Percentiles rank a stretch among this genome's conserved stretches.
Evolutionary conservation across 2,888 invertebrate genomes (phyloP).

Genomic region (Tetramorium bicarinatum): DNA sequence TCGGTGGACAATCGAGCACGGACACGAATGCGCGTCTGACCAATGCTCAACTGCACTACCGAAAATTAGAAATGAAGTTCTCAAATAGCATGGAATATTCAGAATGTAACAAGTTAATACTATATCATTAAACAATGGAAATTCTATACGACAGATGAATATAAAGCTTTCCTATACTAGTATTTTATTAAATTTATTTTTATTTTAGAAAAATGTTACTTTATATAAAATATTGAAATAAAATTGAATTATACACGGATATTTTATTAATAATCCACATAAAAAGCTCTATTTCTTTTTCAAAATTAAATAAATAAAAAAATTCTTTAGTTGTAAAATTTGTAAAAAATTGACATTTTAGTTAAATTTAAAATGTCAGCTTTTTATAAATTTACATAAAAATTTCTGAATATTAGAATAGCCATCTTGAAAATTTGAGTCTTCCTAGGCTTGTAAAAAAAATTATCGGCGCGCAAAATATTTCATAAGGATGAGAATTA

Average conservation of each 20-base stretch:
- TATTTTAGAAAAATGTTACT: constrained; percentile 6
- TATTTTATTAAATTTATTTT: background rate
- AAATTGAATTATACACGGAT: background rate
- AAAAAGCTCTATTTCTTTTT: background rate
- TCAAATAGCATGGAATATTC: background rate
- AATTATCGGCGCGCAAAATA: constrained; percentile 4
- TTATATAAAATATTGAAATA: background rate
- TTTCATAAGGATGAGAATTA: constrained; percentile 25
- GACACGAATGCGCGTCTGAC: constrained; percentile 1
- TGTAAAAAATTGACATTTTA: background rate
- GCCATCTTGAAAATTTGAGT: background rate
- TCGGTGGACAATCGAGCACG: background rate
- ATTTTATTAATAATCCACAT: background rate
- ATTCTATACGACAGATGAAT: background rate
- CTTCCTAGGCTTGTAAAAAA: constrained; percentile 3
- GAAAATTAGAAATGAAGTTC: constrained; percentile 33
- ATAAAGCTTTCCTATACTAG: background rate
- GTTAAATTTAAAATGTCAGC: background rate
- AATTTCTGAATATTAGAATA: background rate
- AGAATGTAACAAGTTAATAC: background rate
- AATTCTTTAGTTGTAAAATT: background rate
- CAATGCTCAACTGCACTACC: constrained; percentile 15
- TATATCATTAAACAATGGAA: background rate
- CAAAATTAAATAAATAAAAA: background rate
- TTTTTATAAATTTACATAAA: background rate